Evolutionary conservation across 2,797 vertebrate genomes (phyloP).

Genomic region (Acipenser ruthenus): DNA sequence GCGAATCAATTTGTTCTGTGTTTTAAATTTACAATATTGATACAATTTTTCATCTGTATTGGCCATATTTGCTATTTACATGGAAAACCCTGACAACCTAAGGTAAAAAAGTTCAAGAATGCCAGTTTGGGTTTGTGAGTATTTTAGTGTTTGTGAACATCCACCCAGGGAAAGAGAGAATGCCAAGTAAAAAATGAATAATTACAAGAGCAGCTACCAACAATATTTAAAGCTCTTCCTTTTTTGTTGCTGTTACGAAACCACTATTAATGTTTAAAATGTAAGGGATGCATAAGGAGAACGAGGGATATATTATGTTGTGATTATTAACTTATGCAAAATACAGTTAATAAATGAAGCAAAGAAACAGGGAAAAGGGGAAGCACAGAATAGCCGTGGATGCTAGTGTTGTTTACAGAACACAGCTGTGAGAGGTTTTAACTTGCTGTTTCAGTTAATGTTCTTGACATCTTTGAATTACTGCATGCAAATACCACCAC

Average conservation of each 20-base stretch:
- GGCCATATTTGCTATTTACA: too few relatives aligned
- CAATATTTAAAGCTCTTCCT: slow-evolving; percentile 16
- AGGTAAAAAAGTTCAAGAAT: neutral
- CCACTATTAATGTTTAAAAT: slow-evolving; percentile 34
- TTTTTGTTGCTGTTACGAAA: slow-evolving; percentile 19
- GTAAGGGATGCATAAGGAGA: slow-evolving; percentile 44
- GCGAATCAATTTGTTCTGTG: too few relatives aligned
- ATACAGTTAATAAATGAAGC: slow-evolving; percentile 12
- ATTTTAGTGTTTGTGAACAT: too few relatives aligned
- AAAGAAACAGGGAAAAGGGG: slow-evolving; percentile 15
- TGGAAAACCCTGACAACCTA: too few relatives aligned
- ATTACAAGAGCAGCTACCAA: slow-evolving; percentile 26
- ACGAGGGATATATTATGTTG: slow-evolving; percentile 38
- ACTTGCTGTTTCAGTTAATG: slow-evolving; percentile 2
- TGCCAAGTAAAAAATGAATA: too few relatives aligned
- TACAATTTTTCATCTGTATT: too few relatives aligned
- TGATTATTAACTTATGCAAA: slow-evolving; percentile 30
- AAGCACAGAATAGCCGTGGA: slow-evolving; percentile 21
- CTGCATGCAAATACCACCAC: neutral
- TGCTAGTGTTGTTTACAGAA: slow-evolving; percentile 32
- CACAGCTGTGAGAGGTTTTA: slow-evolving; percentile 22
- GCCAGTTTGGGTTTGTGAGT: slow-evolving; percentile 5
- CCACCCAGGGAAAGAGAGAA: too few relatives aligned
- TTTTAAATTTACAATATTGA: too few relatives aligned
- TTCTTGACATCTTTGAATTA: slow-evolving; percentile 1